These are phyloP conservation scores for Larimichthys polyactis DNA, from an alignment of 2,113 vertebrate species.

Conservation along the genomic window DNA sequence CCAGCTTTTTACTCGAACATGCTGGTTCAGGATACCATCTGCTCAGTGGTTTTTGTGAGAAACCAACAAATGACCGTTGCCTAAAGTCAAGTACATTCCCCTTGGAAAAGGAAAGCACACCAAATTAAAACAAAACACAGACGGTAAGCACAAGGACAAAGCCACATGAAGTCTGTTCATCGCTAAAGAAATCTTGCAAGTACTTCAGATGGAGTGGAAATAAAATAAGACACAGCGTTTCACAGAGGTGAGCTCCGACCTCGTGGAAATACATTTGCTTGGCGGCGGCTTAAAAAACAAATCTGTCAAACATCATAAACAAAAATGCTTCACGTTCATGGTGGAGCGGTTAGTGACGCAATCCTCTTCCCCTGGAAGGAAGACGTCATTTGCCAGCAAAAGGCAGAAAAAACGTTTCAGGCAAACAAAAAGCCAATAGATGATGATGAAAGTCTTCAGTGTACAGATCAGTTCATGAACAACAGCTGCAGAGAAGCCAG, in stretches of 20 bases:
- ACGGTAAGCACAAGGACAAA: slow-evolving; percentile 25
- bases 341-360: slow-evolving; percentile 22
- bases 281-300: slow-evolving; percentile 32
- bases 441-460: slow-evolving; percentile 27
- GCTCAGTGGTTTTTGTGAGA: slow-evolving; percentile 23
- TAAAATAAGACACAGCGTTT: slow-evolving; percentile 45
- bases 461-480: slow-evolving; percentile 40
- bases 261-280: slow-evolving; percentile 40
- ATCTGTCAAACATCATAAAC: slow-evolving; percentile 55
- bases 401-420: slow-evolving; percentile 41
- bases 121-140: slow-evolving; percentile 42
- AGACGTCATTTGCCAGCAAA: slow-evolving; percentile 36
- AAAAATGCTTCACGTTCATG: slow-evolving; percentile 27
- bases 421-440: slow-evolving; percentile 29
- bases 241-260: slow-evolving; percentile 21
- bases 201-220: slow-evolving; percentile 52
- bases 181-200: slow-evolving; percentile 45
- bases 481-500: slow-evolving; percentile 59
- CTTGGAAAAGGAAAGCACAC: slow-evolving; percentile 61
- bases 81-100: slow-evolving; percentile 58
- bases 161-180: slow-evolving; percentile 9
- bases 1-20: slow-evolving; percentile 4
- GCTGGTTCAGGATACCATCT: slow-evolving; percentile 26
- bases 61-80: slow-evolving; percentile 44
- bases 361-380: slow-evolving; percentile 13